A percentile compares a stretch with the other conserved stretches of the same genome.
These are phyloP conservation scores for Platalea minor DNA, from an alignment of 2,797 vertebrate species.

Conservation along the genomic window DNA sequence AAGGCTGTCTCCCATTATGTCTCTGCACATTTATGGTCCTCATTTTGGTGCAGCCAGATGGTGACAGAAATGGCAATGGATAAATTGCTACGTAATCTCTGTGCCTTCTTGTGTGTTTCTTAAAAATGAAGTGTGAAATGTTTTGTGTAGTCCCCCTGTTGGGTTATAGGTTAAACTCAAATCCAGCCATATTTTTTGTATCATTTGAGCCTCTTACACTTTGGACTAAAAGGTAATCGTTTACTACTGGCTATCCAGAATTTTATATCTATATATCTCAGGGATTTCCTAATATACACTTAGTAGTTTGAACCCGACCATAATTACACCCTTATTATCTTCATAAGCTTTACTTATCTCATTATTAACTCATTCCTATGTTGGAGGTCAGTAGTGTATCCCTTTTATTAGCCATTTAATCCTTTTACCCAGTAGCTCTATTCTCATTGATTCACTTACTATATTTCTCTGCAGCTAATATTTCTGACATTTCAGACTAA, in stretches of 20 bases:
- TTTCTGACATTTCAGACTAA: conserved; percentile 74
- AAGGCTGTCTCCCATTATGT: neutral
- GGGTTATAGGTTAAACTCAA: conserved; percentile 26
- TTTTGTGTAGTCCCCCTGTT: neutral
- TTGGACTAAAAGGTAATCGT: conserved; percentile 39
- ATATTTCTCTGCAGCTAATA: conserved; percentile 68
- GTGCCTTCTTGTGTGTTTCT: neutral
- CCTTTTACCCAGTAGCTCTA: conserved; percentile 72
- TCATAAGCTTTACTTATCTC: conserved; percentile 80
- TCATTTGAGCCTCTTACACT: neutral
- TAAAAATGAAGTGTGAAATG: neutral
- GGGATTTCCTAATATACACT: conserved; percentile 64
- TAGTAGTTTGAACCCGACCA: conserved; percentile 69
- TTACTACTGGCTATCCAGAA: conserved; percentile 49
- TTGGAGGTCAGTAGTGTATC: conserved; percentile 76
- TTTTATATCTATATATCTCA: conserved; percentile 62
- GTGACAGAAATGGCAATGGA: neutral
- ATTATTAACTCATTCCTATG: conserved; percentile 74
- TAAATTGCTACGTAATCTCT: neutral
- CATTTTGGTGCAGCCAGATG: neutral
- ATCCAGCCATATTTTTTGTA: neutral
- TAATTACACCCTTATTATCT: conserved; percentile 79
- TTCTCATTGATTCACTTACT: conserved; percentile 74
- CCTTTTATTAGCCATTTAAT: conserved; percentile 81
- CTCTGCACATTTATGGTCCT: neutral